Conservation (phyloP, 1,140 invertebrate species). For the Tetraneura akinire region DNA sequence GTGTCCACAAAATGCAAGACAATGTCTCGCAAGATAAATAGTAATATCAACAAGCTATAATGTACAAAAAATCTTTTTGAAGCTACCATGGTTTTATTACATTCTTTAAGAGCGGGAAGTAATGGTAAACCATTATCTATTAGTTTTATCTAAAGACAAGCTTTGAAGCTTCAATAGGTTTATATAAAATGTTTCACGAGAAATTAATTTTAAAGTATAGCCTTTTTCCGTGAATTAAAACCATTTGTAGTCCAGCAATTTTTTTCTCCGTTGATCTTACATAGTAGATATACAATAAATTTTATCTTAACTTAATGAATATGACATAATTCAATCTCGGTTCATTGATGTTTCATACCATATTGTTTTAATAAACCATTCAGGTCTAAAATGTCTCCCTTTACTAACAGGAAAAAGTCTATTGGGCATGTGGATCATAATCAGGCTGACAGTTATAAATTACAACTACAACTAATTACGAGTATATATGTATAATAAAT, state of each 20-base stretch:
- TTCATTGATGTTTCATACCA: background rate
- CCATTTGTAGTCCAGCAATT: background rate
- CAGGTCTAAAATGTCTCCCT: background rate
- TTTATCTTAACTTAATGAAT: background rate
- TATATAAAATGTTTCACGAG: background rate
- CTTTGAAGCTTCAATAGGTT: background rate
- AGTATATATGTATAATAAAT: too few relatives aligned
- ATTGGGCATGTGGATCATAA: too few relatives aligned
- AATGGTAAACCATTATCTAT: background rate
- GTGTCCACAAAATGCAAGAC: background rate
- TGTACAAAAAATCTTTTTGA: background rate
- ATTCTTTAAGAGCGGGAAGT: background rate
- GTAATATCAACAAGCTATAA: background rate
- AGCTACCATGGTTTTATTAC: background rate
- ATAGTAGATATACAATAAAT: background rate
- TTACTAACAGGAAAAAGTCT: background rate
- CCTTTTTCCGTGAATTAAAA: constrained; percentile 3
- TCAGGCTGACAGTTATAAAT: too few relatives aligned
- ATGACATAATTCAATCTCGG: background rate
- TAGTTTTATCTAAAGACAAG: background rate
- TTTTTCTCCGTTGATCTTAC: background rate
- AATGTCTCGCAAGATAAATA: background rate
- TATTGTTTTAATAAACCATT: background rate
- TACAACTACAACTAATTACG: too few relatives aligned
- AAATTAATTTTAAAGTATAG: background rate